Percentiles rank a stretch among this genome's conserved stretches.
phyloP scores from a whole-genome alignment of 2,113 vertebrate species.

The Oncorhynchus keta region DNA sequence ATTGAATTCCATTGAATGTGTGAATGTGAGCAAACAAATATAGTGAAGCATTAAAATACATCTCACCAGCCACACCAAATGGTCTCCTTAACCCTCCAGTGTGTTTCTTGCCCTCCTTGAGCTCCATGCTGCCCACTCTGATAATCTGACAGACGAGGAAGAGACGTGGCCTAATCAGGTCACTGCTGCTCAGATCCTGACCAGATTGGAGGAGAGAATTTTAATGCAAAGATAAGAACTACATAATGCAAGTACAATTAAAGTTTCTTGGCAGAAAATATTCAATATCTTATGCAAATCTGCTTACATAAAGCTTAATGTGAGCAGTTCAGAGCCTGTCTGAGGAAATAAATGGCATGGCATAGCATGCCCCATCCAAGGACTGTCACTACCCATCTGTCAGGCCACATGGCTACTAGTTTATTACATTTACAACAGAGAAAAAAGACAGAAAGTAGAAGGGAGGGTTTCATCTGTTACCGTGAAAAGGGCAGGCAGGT shows the following conservation, averaged over 20 bases:
- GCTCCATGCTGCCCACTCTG: slow-evolving; percentile 93
- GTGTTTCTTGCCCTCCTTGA: slow-evolving; percentile 93
- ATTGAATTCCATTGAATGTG: not conserved
- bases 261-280: not conserved
- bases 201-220: not conserved
- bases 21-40: not conserved
- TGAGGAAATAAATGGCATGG: not conserved
- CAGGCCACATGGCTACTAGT: slow-evolving; percentile 14
- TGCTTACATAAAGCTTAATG: slow-evolving; percentile 4
- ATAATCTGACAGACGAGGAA: slow-evolving; percentile 96
- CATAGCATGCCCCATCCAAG: not conserved
- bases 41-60: not conserved
- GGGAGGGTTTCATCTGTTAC: slow-evolving; percentile 68
- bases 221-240: slow-evolving; percentile 9
- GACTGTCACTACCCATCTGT: not conserved
- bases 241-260: not conserved
- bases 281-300: not conserved
- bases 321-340: slow-evolving; percentile 17
- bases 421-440: slow-evolving; percentile 22
- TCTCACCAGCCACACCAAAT: slow-evolving; percentile 91
- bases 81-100: slow-evolving; percentile 88
- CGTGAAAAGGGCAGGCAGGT: slow-evolving; percentile 93
- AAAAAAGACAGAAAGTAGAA: slow-evolving; percentile 19
- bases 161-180: slow-evolving; percentile 85
- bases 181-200: slow-evolving; percentile 91